Percentiles rank a stretch among this genome's conserved stretches.
These are phyloP conservation scores for Metaphire vulgaris DNA, from an alignment of 1,140 invertebrate genomes.

Conservation along the genomic window DNA sequence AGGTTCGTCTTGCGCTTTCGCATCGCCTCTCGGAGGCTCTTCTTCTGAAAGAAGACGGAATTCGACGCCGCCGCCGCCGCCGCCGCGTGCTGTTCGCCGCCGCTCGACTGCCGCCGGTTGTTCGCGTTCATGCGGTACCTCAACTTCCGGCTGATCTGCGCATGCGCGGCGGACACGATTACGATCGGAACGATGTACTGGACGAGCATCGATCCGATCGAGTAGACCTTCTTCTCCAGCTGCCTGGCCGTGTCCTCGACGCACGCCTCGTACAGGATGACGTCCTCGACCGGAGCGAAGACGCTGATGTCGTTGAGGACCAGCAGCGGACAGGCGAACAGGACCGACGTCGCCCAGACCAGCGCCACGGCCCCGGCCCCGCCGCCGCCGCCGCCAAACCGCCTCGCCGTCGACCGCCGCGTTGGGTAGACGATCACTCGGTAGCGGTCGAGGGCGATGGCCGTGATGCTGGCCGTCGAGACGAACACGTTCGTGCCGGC, in stretches of 20 bases:
- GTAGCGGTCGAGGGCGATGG: slow-evolving; percentile 73
- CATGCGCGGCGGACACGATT: slow-evolving; percentile 64
- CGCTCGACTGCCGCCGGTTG: neutral
- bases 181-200: slow-evolving; percentile 77
- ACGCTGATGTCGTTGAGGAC: slow-evolving; percentile 57
- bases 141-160: slow-evolving; percentile 58
- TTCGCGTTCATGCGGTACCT: slow-evolving; percentile 52
- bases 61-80: too few relatives aligned
- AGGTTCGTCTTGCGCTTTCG: slow-evolving; percentile 65
- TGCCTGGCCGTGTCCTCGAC: slow-evolving; percentile 59
- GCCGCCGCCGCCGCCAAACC: slow-evolving; percentile 66
- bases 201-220: slow-evolving; percentile 70
- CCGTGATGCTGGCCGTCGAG: slow-evolving; percentile 79
- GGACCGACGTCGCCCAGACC: slow-evolving; percentile 71
- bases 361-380: slow-evolving; percentile 59
- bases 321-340: slow-evolving; percentile 72
- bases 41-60: slow-evolving; percentile 20
- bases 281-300: slow-evolving; percentile 27
- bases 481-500: slow-evolving; percentile 82
- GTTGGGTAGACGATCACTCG: slow-evolving; percentile 80
- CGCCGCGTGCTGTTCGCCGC: neutral
- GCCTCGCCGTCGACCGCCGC: slow-evolving; percentile 61
- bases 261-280: slow-evolving; percentile 52
- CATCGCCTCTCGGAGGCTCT: slow-evolving; percentile 35
- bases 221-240: slow-evolving; percentile 62